Evolutionary conservation across 2,797 vertebrate genomes (phyloP).

Genomic region (Anas capensis): DNA sequence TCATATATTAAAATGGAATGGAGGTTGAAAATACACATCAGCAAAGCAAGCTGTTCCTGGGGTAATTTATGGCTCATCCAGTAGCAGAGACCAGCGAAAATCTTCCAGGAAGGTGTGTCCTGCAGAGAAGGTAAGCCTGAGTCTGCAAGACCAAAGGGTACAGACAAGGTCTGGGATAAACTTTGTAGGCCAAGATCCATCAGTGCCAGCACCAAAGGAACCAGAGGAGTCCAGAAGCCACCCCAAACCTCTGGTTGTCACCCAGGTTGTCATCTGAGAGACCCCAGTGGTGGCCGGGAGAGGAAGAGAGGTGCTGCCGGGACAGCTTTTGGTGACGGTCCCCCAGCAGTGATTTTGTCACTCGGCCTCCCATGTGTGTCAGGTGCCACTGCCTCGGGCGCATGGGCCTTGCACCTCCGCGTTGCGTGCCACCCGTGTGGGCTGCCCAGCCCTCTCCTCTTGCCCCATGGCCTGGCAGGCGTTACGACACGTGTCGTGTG

Average conservation of each 20-base stretch:
- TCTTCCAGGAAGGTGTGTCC: background rate
- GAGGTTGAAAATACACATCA: constrained; percentile 52
- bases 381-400: background rate
- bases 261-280: background rate
- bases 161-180: background rate
- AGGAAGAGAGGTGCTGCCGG: accelerated
- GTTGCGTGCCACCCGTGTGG: accelerated
- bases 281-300: background rate
- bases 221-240: background rate
- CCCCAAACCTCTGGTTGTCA: background rate
- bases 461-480: background rate
- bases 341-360: background rate
- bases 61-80: constrained; percentile 31
- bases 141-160: background rate
- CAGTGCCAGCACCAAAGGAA: background rate
- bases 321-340: background rate
- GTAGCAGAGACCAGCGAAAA: background rate
- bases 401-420: accelerated
- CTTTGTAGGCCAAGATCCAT: background rate
- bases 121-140: background rate
- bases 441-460: background rate
- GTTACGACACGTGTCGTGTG: accelerated
- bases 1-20: constrained; percentile 56
- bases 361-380: accelerated
- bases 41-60: constrained; percentile 26